Evolutionary conservation across 2,888 invertebrate genomes (phyloP), one percentile per base, ranked within the genome.

Genomic region (Acanthococcus lagerstroemiae): DNA sequence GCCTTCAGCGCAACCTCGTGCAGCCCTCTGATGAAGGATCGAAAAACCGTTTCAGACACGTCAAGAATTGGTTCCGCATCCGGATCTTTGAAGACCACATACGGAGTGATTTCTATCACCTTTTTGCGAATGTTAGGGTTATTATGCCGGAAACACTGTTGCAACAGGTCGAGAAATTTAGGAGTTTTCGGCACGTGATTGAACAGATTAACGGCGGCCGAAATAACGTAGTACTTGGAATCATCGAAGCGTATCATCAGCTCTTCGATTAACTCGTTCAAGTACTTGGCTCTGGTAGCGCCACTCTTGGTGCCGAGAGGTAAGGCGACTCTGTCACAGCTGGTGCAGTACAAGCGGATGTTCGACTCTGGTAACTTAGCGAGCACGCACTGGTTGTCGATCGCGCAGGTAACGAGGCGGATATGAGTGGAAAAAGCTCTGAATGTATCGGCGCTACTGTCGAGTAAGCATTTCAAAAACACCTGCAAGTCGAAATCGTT

Each of bases 51-150:
- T 52, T 3, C 22, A 37, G 37, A 3, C 2, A 37, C 37, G 12
- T 9, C n/a, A 1, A 3, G n/a, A 9, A n/a, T n/a, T 3, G 37
- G 9, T 6, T 24, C 21, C 22, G 19, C 52, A 24, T 52, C 15
- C 3, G 50, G n/a, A 9, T 52, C 50, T 52, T 54, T 52, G 17
- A 63, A 63, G 6, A 63, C 17, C 12, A 63, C 4, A 17, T 52
- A 12, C 1, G 63, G 63, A 6, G 54, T 54, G 15, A 63, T 52
- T 63, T 63, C 52, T 3, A 63, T 24, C n/a, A 63, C 54, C 54
- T 63, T 63, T n/a, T 24, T 27, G 12, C 21, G 17, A 24, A 63
- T 44, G 26, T 54, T 27, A 9, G 1, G 9, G 6, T 54, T 19
- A 15, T 24, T 17, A 17, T 44, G 52, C 4, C 7, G 2, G 6